Evolutionary conservation across 2,888 invertebrate genomes (phyloP).

Genomic region (Rotaria magnacalcarata): DNA sequence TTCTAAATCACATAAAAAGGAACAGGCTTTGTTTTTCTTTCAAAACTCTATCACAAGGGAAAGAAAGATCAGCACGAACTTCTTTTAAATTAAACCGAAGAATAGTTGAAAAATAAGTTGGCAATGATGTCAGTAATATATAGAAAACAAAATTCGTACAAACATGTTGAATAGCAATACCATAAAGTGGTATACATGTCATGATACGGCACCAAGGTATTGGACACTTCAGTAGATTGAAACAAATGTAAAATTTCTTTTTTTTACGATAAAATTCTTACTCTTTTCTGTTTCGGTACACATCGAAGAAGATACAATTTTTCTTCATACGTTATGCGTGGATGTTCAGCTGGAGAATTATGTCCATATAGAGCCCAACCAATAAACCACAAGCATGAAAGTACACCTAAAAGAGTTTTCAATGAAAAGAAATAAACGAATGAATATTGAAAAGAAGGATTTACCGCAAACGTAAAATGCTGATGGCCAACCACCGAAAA

Average conservation of each 20-base stretch:
- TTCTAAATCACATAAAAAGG: constrained; percentile 34
- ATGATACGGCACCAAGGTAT: neutral
- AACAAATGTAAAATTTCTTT: neutral
- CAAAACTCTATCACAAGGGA: neutral
- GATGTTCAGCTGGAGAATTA: constrained; percentile 34
- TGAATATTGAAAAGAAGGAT: neutral
- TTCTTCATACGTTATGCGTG: neutral
- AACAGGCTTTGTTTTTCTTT: neutral
- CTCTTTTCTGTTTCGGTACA: neutral
- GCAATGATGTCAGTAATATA: constrained; percentile 41
- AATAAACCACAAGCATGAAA: neutral
- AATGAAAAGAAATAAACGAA: neutral
- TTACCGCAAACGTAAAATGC: neutral
- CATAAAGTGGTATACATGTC: neutral
- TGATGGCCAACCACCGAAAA: constrained; percentile 28
- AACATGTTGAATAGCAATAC: neutral
- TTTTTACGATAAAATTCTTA: neutral
- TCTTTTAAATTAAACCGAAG: constrained; percentile 39
- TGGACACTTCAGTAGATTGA: neutral
- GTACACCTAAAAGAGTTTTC: neutral
- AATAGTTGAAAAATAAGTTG: constrained; percentile 38
- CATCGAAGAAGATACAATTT: neutral
- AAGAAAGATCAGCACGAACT: neutral
- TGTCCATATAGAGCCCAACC: neutral
- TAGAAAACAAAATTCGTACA: constrained; percentile 42